Conservation (phyloP, 2,888 invertebrate genomes). For the Suillia variegata region DNA sequence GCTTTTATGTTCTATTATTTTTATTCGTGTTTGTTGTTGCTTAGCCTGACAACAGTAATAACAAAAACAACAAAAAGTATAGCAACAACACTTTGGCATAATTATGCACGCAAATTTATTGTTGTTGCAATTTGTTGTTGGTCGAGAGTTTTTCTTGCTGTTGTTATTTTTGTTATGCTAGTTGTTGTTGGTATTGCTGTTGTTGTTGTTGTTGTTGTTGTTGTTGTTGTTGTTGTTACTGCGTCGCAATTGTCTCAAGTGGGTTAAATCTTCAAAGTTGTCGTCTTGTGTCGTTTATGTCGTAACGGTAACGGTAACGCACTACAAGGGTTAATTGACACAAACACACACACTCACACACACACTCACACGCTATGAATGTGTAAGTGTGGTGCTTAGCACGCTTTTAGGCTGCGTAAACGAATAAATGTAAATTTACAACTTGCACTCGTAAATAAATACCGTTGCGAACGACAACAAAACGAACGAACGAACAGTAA, state of each 20-base stretch:
- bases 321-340: conserved; percentile 1
- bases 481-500: too few species aligned
- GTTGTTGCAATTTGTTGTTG: too few species aligned
- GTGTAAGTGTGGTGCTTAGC: too few species aligned
- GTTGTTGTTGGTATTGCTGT: too few species aligned
- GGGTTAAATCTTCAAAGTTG: not conserved
- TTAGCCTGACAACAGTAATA: too few species aligned
- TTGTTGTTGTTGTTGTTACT: not conserved
- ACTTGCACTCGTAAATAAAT: not conserved
- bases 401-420: not conserved
- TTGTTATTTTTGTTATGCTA: too few species aligned
- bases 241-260: not conserved
- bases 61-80: not conserved
- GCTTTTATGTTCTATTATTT: not conserved
- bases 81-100: not conserved
- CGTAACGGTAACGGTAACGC: not conserved
- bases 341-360: not conserved
- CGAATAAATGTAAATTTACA: not conserved
- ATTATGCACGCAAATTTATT: not conserved
- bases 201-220: too few species aligned
- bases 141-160: too few species aligned
- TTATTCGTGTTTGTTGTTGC: too few species aligned
- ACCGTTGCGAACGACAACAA: too few species aligned
- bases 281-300: too few species aligned
- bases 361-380: not conserved